A percentile compares a stretch with the other conserved stretches of the same genome.
These are phyloP conservation scores for Oithona nana DNA, from an alignment of 2,888 invertebrate genomes.

Conservation along the genomic window DNA sequence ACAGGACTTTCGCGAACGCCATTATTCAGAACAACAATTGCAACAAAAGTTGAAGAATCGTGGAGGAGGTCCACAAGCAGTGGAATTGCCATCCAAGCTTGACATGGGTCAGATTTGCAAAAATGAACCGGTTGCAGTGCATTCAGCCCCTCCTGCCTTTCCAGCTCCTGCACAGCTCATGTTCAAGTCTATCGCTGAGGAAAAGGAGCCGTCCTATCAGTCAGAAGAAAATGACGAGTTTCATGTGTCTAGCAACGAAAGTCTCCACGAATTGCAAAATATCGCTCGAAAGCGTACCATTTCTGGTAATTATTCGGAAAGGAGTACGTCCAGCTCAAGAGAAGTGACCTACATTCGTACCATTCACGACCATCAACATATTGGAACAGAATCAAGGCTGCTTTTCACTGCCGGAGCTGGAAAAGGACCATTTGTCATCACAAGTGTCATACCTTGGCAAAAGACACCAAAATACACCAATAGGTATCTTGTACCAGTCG, in stretches of 20 bases:
- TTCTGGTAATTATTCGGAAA: slow-evolving; percentile 12
- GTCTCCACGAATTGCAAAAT: not conserved
- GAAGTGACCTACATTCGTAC: not conserved
- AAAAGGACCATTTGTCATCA: not conserved
- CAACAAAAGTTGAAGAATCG: too few species aligned
- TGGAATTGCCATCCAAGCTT: too few species aligned
- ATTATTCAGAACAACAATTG: too few species aligned
- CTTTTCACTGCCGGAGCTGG: not conserved
- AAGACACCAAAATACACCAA: not conserved
- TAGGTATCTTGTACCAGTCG: not conserved
- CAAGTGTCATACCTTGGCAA: not conserved
- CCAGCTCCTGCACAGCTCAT: too few species aligned
- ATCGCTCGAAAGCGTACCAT: not conserved
- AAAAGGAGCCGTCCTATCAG: not conserved
- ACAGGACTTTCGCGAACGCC: not conserved
- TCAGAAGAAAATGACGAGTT: not conserved
- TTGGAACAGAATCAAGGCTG: not conserved
- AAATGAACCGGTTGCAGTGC: too few species aligned
- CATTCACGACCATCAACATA: not conserved
- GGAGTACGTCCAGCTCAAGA: not conserved
- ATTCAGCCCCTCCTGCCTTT: too few species aligned
- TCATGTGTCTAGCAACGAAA: not conserved
- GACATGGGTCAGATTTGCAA: too few species aligned
- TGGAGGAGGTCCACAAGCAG: too few species aligned
- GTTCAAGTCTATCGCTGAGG: not conserved